phyloP scores from a whole-genome alignment of 2,888 invertebrate genomes.

The Timema cristinae region DNA sequence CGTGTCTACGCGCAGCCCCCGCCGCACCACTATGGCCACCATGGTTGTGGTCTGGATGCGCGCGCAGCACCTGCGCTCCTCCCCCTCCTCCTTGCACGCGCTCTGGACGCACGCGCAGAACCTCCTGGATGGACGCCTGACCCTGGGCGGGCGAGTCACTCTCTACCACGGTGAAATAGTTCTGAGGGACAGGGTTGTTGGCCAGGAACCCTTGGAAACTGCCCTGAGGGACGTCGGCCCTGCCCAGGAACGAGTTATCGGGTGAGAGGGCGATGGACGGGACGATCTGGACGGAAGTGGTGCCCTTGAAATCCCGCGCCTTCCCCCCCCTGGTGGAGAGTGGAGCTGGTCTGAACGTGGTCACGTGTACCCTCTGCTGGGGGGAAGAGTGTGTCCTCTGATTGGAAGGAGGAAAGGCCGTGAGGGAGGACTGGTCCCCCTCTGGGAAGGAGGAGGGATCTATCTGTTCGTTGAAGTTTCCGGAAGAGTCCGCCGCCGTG shows the following conservation, averaged over 20 bases:
- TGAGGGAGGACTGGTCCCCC: background rate
- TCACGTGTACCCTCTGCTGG: background rate
- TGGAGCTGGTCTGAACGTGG: background rate
- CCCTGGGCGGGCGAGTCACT: background rate
- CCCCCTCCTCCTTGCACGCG: background rate
- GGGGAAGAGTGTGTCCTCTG: conserved; percentile 29
- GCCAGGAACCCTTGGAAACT: too few relatives aligned
- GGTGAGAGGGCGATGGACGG: conserved; percentile 30
- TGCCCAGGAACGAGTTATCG: conserved; percentile 8
- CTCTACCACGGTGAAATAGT: too few relatives aligned
- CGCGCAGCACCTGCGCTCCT: background rate
- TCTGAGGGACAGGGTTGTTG: too few relatives aligned
- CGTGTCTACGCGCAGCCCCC: background rate
- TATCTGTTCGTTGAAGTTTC: background rate
- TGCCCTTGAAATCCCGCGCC: background rate
- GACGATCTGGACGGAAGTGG: conserved; percentile 32
- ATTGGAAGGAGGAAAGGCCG: conserved; percentile 18
- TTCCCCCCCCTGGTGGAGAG: background rate
- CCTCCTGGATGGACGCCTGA: background rate
- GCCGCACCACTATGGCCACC: too few relatives aligned
- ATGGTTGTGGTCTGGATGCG: background rate
- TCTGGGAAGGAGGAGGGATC: background rate
- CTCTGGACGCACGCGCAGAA: background rate
- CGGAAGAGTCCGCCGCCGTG: background rate
- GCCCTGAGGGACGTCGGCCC: too few relatives aligned